Base-by-base conservation (phyloP, 30 jellyfish, hydroid and myxozoan genomes). In the Hydractinia echinata region DNA sequence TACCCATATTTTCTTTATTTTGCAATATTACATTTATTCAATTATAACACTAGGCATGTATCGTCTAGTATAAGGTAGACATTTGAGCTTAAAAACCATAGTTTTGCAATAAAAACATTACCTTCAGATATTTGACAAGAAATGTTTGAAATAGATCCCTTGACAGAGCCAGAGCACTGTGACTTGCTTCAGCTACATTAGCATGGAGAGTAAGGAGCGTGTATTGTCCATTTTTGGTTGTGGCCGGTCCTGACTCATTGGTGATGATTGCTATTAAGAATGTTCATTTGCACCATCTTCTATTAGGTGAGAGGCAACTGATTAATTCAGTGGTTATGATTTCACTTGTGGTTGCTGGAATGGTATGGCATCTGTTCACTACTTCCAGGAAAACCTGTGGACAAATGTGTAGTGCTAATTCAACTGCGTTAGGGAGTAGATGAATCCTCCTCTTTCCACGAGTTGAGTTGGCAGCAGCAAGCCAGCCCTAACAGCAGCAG, bases 401-500 rank as follows among this genome's bases (percentile, higher is more conserved):
- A 81, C 73, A 87, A 94, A 44, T 96, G 95, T 7, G 89, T 83
- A 55, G 90, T 91, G 48, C 67, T 69, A 89, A 86, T 80, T 54
- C 76, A 90, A 54, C 79, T 90, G 16, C 64, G 90, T 7, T 89
- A 61, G 39, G 95, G 87, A 8, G 91, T 79, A n/a, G 96, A n/a
- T n/a, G 95, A 70, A 76, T 79, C 72, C 71, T 87, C 30, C 91
- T 77, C 5, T 89, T 89, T 62, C 72, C 91, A 52, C 92, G 87
- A 60, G 86, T 76, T 72, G 97, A 84, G 13, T 95, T 95, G 8
- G 94, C 96, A 56, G 96, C 99, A 5, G 96, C 96, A 19, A n/a
- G n/a, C n/a, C n/a, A n/a, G 96, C 99, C 48, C 95, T 76, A 4
- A 85, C 92, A 5, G 90, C 99, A 51, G 96, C 96, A 49, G 99